phyloP scores from a whole-genome alignment of 2,888 invertebrate species.

The Dryococelus australis region DNA sequence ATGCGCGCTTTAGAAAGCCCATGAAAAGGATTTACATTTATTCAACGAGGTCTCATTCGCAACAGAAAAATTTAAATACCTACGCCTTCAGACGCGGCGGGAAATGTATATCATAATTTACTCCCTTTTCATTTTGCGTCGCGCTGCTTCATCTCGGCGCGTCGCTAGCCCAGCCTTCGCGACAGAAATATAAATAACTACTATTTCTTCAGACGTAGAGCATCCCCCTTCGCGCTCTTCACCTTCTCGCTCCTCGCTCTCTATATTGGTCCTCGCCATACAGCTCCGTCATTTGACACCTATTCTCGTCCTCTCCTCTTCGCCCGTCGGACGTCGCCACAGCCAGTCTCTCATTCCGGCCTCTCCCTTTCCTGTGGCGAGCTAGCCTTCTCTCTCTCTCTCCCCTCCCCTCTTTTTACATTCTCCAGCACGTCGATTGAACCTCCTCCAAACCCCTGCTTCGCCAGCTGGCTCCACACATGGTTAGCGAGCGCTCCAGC shows the following conservation, averaged over 20 bases:
- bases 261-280: neutral
- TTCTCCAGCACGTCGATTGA: neutral
- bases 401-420: neutral
- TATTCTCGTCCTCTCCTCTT: neutral
- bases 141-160: neutral
- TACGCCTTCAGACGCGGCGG: neutral
- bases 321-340: neutral
- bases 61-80: neutral
- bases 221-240: neutral
- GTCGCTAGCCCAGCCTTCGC: neutral
- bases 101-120: neutral
- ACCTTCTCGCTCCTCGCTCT: neutral
- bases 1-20: too few species aligned
- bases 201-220: neutral
- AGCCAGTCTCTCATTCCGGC: neutral
- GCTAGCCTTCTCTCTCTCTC: too few species aligned
- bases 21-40: too few species aligned
- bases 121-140: neutral
- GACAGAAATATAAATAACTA: conserved; percentile 16
- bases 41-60: neutral
- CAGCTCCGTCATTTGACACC: neutral
- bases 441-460: neutral
- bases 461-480: too few species aligned
- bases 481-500: too few species aligned
- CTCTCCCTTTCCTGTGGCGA: neutral